Evolutionary conservation across 1,140 invertebrate species (phyloP).

Genomic region (Drosophila fuyamai): DNA sequence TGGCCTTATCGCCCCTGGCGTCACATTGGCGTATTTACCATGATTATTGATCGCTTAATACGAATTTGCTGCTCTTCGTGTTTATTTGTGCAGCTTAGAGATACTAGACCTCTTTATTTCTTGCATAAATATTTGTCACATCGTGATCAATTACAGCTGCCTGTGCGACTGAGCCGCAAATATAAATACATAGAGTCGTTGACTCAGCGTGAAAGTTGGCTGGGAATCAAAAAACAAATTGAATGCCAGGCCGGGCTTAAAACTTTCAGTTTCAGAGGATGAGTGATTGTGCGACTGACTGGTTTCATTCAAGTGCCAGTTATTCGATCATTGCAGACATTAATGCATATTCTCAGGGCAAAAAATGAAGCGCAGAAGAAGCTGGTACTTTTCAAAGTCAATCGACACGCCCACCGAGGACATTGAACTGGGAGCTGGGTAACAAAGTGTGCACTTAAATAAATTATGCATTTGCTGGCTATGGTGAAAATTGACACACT

Average conservation of each 20-base stretch:
- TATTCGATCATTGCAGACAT: conserved; percentile 50
- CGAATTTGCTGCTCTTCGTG: conserved; percentile 54
- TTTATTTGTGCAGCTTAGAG: conserved; percentile 70
- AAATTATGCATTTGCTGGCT: neutral
- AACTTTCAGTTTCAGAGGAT: conserved; percentile 47
- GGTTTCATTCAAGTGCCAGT: conserved; percentile 38
- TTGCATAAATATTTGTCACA: conserved; percentile 53
- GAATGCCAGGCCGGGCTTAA: conserved; percentile 29
- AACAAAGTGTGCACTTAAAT: conserved; percentile 8
- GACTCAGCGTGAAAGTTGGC: conserved; percentile 49
- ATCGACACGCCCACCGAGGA: conserved; percentile 57
- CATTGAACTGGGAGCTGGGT: conserved; percentile 57
- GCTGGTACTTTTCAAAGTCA: conserved; percentile 59
- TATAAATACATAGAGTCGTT: conserved; percentile 24
- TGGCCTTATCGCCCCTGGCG: conserved; percentile 67
- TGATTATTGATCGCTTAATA: conserved; percentile 83
- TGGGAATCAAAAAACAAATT: conserved; percentile 38
- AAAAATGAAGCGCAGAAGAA: conserved; percentile 40
- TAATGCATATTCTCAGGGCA: conserved; percentile 49
- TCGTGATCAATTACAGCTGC: conserved; percentile 66
- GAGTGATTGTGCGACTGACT: conserved; percentile 37
- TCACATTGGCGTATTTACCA: conserved; percentile 76
- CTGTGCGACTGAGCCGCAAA: conserved; percentile 3
- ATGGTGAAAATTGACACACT: too few species aligned
- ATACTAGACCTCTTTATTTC: conserved; percentile 44